Evolutionary conservation across 2,113 vertebrate species (phyloP), one percentile per base, ranked within the genome.

Genomic region (Ranitomeya imitator): DNA sequence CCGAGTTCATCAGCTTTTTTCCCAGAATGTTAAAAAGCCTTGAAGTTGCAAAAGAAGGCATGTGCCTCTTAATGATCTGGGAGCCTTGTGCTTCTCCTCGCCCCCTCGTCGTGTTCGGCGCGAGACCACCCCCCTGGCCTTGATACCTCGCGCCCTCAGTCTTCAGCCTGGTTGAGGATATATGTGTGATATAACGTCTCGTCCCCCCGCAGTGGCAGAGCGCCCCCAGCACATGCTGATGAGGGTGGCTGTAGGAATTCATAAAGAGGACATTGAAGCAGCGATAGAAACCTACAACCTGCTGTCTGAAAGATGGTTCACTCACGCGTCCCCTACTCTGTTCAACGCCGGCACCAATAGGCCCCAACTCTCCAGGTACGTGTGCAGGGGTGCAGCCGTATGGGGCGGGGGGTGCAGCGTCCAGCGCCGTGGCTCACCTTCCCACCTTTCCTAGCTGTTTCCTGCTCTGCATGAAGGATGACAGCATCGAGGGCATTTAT

Each of bases 211-310:
- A 99, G 98, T 98, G 83, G 97, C 98, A 0, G 98, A 99, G 91
- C 95, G 98, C 14, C 98, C 98, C 0, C 98, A 99, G 61, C 97
- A 99, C 91, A 99, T 99, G 98, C 90, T 99, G 85, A 99, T 99
- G 98, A 94, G 98, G 85, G 98, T 99, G 13, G 92, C 98, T 0
- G 97, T 99, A 37, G 98, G 98, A 1, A 99, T 99, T 92, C 98
- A 99, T 90, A 93, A 96, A 90, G 13, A 54, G 0, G 97, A 98
- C 93, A 97, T 98, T 0, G 95, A 98, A 0, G 96, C 97, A 6
- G 96, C 96, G 51, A 97, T 99, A 59, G 97, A 98, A 90, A 99
- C 98, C 0, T 99, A 99, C 93, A 99, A 99, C 85, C 93, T 99
- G 71, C 95, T 99, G 78, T 99, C 98, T 0, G 98, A 99, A 91